phyloP scores from a whole-genome alignment of 2,113 vertebrate genomes.

The Polypterus senegalus region DNA sequence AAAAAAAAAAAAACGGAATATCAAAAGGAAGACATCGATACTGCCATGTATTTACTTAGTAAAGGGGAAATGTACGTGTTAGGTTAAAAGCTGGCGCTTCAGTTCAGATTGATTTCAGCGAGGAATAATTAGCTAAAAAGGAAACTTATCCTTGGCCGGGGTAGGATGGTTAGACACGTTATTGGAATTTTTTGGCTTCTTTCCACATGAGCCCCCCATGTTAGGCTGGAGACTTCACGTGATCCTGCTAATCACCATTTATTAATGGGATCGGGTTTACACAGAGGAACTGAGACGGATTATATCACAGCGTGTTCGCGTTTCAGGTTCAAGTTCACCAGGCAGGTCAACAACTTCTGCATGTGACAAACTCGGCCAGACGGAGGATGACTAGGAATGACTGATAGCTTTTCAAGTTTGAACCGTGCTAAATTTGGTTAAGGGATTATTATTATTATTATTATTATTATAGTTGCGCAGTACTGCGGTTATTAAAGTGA shows the following conservation, averaged over 20 bases:
- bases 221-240: constrained; percentile 17
- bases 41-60: too few relatives aligned
- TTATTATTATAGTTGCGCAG: too few relatives aligned
- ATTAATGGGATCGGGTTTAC: constrained; percentile 22
- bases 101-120: neutral
- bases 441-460: too few relatives aligned
- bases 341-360: constrained; percentile 11
- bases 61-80: too few relatives aligned
- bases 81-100: too few relatives aligned
- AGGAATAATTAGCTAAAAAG: constrained; percentile 7
- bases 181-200: constrained; percentile 23
- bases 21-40: too few relatives aligned
- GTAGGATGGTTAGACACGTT: constrained; percentile 20
- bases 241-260: constrained; percentile 26
- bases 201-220: constrained; percentile 10
- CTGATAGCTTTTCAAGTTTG: too few relatives aligned
- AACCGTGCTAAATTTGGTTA: too few relatives aligned
- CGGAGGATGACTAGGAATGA: too few relatives aligned
- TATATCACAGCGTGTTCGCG: constrained; percentile 6
- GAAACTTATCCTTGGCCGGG: constrained; percentile 9
- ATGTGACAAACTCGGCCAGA: too few relatives aligned
- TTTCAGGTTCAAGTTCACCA: constrained; percentile 20
- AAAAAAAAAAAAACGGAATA: too few relatives aligned
- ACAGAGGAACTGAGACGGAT: constrained; percentile 15
- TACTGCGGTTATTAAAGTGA: too few relatives aligned